Evolutionary conservation across 2,888 invertebrate genomes (phyloP).

Genomic region (Lasioglossum calceatum): DNA sequence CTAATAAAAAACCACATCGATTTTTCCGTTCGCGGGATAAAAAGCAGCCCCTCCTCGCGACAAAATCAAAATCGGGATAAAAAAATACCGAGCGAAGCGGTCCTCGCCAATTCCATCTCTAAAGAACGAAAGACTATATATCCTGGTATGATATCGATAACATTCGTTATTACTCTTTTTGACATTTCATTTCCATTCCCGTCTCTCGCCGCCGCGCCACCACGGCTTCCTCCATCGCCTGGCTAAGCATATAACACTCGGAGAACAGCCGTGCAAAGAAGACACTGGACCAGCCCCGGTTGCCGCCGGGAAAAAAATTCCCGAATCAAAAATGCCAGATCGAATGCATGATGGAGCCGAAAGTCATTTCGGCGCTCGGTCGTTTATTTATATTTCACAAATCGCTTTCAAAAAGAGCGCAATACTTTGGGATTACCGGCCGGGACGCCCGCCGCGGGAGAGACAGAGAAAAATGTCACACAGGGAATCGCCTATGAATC

Average conservation of each 20-base stretch:
- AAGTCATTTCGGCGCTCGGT: slow-evolving; percentile 76
- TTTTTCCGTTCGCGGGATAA: background rate
- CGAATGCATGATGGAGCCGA: slow-evolving; percentile 61
- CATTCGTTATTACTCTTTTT: slow-evolving; percentile 63
- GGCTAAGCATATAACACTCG: slow-evolving; percentile 51
- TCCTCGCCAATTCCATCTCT: slow-evolving; percentile 53
- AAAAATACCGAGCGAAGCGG: slow-evolving; percentile 34
- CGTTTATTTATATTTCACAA: slow-evolving; percentile 82
- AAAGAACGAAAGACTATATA: slow-evolving; percentile 58
- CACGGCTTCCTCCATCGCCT: slow-evolving; percentile 10
- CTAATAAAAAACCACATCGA: background rate
- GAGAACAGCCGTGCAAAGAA: slow-evolving; percentile 43
- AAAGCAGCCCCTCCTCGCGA: background rate
- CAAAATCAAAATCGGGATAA: background rate
- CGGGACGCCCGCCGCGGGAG: background rate
- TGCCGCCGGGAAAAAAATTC: slow-evolving; percentile 15
- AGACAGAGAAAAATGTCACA: slow-evolving; percentile 69
- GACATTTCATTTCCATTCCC: slow-evolving; percentile 60
- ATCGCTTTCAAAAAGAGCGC: slow-evolving; percentile 81
- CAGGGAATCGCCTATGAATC: slow-evolving; percentile 77
- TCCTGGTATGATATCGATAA: slow-evolving; percentile 56
- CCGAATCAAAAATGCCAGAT: slow-evolving; percentile 51
- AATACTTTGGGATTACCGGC: slow-evolving; percentile 81
- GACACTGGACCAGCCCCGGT: background rate
- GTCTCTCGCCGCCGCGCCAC: background rate